phyloP scores from a whole-genome alignment of 2,888 invertebrate genomes.

The Horisme vitalbata region DNA sequence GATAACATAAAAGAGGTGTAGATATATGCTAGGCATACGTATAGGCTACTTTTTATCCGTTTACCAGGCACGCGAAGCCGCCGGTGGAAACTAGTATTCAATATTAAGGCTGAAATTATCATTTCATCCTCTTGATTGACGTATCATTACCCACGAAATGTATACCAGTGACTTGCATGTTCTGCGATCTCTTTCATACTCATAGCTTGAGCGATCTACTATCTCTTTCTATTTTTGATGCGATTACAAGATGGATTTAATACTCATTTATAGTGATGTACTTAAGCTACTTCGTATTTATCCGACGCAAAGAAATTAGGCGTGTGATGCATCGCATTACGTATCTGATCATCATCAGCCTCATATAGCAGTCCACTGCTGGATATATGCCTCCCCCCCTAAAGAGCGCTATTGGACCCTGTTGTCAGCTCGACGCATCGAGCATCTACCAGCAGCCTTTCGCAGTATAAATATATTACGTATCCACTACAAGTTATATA shows the following conservation, averaged over 20 bases:
- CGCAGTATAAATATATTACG: no score
- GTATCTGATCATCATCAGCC: no score
- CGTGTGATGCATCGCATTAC: not conserved
- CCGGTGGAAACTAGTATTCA: conserved; percentile 17
- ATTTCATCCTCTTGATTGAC: conserved; percentile 53
- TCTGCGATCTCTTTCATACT: conserved; percentile 36
- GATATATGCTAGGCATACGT: no score
- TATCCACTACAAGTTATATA: no score
- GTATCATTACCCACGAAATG: conserved; percentile 53
- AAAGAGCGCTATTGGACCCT: no score
- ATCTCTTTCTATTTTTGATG: conserved; percentile 35
- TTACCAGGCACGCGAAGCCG: conserved; percentile 15
- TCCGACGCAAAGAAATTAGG: conserved; percentile 8
- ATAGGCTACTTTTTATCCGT: no score
- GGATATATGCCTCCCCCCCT: no score
- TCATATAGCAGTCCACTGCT: no score
- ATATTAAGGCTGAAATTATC: conserved; percentile 25
- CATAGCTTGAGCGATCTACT: not conserved
- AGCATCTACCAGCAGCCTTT: no score
- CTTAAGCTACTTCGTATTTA: conserved; percentile 1
- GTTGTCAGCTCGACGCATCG: no score
- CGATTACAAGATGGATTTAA: conserved; percentile 41
- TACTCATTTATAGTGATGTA: conserved; percentile 14
- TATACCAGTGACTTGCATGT: conserved; percentile 49
- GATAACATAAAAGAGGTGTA: no score